A percentile compares a stretch with the other conserved stretches of the same genome.
phyloP scores from a whole-genome alignment of 2,888 invertebrate species.

The Dasysyrphus albostriatus region DNA sequence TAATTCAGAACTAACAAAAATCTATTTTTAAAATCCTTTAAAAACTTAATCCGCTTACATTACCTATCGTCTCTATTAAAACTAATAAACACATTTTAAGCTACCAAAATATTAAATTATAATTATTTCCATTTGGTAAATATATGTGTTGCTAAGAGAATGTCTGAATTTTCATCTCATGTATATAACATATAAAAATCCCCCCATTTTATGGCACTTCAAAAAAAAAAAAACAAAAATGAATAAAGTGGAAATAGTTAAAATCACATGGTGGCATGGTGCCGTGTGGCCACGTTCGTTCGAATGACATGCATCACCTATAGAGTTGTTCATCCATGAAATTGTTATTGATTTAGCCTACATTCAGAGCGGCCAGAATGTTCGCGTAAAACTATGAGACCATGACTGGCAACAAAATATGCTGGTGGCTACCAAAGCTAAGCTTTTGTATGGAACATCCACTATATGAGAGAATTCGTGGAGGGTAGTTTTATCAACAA shows the following conservation, averaged over 20 bases:
- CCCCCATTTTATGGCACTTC: neutral
- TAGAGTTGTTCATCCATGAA: slow-evolving; percentile 64
- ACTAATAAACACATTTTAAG: neutral
- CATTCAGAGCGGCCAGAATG: slow-evolving; percentile 51
- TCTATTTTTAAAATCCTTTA: neutral
- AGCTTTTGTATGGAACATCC: neutral
- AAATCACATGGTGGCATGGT: slow-evolving; percentile 34
- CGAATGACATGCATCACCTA: slow-evolving; percentile 55
- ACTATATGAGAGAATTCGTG: slow-evolving; percentile 6
- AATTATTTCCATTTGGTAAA: neutral
- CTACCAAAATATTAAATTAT: neutral
- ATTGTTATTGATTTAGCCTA: slow-evolving; percentile 73
- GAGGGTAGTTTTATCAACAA: slow-evolving; percentile 22
- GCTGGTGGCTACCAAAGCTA: slow-evolving; percentile 33
- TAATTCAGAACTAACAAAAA: neutral
- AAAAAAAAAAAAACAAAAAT: neutral
- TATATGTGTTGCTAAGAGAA: neutral
- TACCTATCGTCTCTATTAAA: neutral
- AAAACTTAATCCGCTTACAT: neutral
- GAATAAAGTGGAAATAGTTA: slow-evolving; percentile 50
- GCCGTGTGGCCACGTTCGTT: slow-evolving; percentile 32
- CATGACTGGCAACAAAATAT: slow-evolving; percentile 49
- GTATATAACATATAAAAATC: neutral
- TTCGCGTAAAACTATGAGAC: slow-evolving; percentile 51
- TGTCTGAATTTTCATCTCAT: neutral